Base-by-base conservation (phyloP, 1,140 invertebrate species). In the Anoplophora glabripennis region DNA sequence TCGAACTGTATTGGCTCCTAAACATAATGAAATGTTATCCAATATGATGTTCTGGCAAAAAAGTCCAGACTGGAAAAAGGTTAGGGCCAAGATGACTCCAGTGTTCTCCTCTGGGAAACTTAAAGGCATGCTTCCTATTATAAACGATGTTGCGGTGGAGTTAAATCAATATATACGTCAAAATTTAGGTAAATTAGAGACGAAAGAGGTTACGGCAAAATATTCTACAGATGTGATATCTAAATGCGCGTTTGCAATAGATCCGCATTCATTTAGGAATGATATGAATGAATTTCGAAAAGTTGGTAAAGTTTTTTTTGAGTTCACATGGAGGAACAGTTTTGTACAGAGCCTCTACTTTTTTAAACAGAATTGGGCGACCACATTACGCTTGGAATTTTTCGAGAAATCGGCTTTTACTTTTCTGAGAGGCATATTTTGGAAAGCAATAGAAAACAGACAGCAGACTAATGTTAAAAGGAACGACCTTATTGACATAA, bases 191-290 rank as follows among this genome's bases (percentile, higher is more conserved):
- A 15, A 56, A n/a, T 35, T 68, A 7, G 71, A 75, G 35, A n/a
- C 53, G 4, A 72, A 67, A 64, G 69, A 74, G 56, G 37, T 73
- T 4, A 64, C 63, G 47, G 47, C 62, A 2, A 76, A 75, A 59
- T 84, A 77, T 63, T 76, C 79, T 0, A 80, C 79, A 1, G 80
- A 83, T 61, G 76, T 79, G 3, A 79, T 81, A 21, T 64, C 57
- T 61, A 72, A 71, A 1, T 77, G 75, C 45, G 76, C 72, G 12
- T 81, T 81, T 60, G 79, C 79, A 0, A 57, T 81, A 3, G 52
- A 78, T 9, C 67, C 72, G 10, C 70, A 77, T 57, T 66, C 70
- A 1, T 73, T 81, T 42, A 60, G 74, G 38, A 57, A 80, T 11
- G 66, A 70, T 7, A 66, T 80, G 18, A 71, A 72, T 0, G 63